Evolutionary conservation across 2,113 vertebrate genomes (phyloP), one percentile per base, ranked within the genome.

Genomic region (Rhinoptilus africanus): DNA sequence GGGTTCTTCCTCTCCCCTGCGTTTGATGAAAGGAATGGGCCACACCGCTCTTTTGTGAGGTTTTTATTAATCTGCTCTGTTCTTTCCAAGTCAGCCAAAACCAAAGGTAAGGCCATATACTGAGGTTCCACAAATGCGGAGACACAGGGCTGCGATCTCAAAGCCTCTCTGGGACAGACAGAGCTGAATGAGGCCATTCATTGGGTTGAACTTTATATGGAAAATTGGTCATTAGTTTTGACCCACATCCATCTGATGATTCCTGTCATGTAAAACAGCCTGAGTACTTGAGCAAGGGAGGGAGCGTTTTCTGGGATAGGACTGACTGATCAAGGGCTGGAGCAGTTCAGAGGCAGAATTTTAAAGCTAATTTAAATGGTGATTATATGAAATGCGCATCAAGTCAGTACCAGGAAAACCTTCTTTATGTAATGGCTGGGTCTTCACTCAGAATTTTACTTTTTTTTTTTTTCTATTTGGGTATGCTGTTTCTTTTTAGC

Each of bases 51-150:
- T 5, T 12, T 2, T 24, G 12, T 3, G 30, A 8, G 4, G 24
- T 39, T 4, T 19, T 59, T 5, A 5, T 45, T 32, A 0, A 41
- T 22, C 56, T 72, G 18, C 17, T 20, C 3, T 48, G 64, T 17
- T 34, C 10, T 83, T 59, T 22, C 28, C 28, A 4, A 1, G 6
- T n/a, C 24, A 39, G 16, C 8, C 53, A 53, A 23, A 32, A 39
- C 39, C 26, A 5, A 18, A 59, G 37, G 68, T 34, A 39, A 21
- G 2, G 4, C 0, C 7, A 1, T 0, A 1, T 7, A 7, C 26
- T 67, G 80, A 15, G 10, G 51, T 22, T 53, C 37, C n/a, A 9
- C 34, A 51, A 14, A 17, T 4, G 20, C 2, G 16, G 53, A 41
- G 83, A 32, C n/a, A 43, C 11, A 5, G 22, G 41, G 71, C 34